phyloP scores from a whole-genome alignment of 2,888 invertebrate species.

The Corbicula japonica region DNA sequence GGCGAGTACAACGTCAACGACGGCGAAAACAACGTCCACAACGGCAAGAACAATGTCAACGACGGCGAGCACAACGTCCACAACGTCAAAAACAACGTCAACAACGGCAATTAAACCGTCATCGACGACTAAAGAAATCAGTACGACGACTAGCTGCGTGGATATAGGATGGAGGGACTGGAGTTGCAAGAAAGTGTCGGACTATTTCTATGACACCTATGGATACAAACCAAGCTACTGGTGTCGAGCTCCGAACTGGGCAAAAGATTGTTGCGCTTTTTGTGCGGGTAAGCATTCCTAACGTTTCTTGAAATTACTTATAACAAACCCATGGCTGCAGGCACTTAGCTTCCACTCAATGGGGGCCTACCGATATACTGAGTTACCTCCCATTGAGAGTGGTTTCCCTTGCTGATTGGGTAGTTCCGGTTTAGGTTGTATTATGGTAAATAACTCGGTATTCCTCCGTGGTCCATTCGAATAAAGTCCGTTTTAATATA shows the following conservation, averaged over 20 bases:
- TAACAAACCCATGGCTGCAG: no score
- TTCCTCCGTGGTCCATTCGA: no score
- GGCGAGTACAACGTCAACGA: background rate
- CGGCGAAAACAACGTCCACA: slow-evolving; percentile 5
- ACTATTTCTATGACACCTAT: background rate
- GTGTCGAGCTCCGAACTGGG: slow-evolving; percentile 19
- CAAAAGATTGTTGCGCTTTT: slow-evolving; percentile 2
- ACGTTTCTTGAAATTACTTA: no score
- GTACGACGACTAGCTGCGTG: background rate
- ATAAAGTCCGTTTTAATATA: no score
- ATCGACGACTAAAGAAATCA: slow-evolving; percentile 3
- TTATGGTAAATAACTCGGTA: no score
- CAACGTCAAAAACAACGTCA: slow-evolving; percentile 2
- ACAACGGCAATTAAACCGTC: background rate
- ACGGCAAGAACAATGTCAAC: slow-evolving; percentile 6
- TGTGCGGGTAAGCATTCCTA: slow-evolving; percentile 12
- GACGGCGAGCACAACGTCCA: background rate
- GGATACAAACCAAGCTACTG: slow-evolving; percentile 16
- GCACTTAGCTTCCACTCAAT: no score
- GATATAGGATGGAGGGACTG: slow-evolving; percentile 23
- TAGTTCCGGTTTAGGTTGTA: no score
- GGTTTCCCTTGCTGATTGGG: no score
- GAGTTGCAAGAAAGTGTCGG: slow-evolving; percentile 1
- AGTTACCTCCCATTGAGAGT: no score
- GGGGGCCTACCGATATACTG: no score